A percentile compares a stretch with the other conserved stretches of the same genome.
Evolutionary conservation across 2,113 vertebrate species (phyloP).

Genomic region (Nyctibius bracteatus): DNA sequence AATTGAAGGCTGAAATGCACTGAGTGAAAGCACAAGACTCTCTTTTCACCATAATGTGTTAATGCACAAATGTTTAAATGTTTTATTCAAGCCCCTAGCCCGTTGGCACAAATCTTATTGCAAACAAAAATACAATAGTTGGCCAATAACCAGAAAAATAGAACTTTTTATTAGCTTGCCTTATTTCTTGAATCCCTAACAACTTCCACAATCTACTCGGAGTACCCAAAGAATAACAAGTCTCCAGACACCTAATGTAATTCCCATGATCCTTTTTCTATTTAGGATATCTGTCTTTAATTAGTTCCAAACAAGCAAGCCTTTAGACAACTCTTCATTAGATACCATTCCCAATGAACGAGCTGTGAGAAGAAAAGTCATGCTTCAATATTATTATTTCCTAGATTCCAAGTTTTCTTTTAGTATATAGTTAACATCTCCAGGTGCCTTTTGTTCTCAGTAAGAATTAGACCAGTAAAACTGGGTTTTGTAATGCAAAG

Average conservation of each 20-base stretch:
- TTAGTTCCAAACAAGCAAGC: constrained; percentile 77
- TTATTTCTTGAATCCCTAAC: constrained; percentile 62
- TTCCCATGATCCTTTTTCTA: constrained; percentile 78
- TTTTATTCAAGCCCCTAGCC: constrained; percentile 75
- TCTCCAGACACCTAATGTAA: constrained; percentile 72
- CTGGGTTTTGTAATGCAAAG: constrained; percentile 70
- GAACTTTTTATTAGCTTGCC: constrained; percentile 66
- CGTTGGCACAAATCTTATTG: constrained; percentile 74
- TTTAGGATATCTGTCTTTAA: constrained; percentile 79
- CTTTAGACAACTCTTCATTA: constrained; percentile 70
- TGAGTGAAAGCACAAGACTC: constrained; percentile 79
- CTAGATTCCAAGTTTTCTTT: constrained; percentile 64
- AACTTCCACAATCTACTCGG: constrained; percentile 70
- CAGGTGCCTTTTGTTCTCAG: constrained; percentile 69
- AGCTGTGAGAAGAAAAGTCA: constrained; percentile 58
- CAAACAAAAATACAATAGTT: constrained; percentile 74
- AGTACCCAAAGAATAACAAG: constrained; percentile 68
- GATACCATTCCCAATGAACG: constrained; percentile 70
- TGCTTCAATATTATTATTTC: constrained; percentile 67
- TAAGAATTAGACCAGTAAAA: constrained; percentile 71
- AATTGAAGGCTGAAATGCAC: constrained; percentile 85
- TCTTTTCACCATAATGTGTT: constrained; percentile 81
- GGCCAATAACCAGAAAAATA: constrained; percentile 57
- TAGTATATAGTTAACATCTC: constrained; percentile 71
- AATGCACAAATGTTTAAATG: constrained; percentile 74